Conservation (phyloP, 2,888 invertebrate species). For the Strigamia crassipes region DNA sequence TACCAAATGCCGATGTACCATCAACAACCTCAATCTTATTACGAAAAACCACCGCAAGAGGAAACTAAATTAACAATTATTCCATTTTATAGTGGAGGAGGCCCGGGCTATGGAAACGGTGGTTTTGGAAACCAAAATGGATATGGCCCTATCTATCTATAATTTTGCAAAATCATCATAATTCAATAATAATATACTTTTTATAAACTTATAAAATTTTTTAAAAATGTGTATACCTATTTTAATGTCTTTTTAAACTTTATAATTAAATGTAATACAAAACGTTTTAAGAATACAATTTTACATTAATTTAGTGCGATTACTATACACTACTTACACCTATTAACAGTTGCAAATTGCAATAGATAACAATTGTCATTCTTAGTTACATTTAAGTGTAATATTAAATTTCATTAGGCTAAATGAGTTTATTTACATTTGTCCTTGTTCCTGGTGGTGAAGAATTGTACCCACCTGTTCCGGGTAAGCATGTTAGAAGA, state of each 20-base stretch:
- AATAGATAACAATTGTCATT: no score
- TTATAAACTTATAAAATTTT: no score
- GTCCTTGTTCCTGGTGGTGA: constrained; percentile 1
- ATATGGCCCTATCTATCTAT: not conserved
- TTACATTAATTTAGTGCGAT: no score
- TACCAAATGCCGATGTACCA: not conserved
- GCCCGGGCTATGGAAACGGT: not conserved
- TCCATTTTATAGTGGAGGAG: not conserved
- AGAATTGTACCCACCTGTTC: not conserved
- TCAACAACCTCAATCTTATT: not conserved
- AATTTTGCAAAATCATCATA: no score
- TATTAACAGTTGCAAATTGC: no score
- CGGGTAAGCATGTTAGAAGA: not conserved
- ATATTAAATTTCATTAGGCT: not conserved
- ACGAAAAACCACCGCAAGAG: not conserved
- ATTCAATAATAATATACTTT: no score
- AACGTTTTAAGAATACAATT: no score
- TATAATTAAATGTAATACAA: no score
- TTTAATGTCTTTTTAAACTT: no score
- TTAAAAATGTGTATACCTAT: no score
- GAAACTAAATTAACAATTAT: constrained; percentile 1
- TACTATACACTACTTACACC: no score
- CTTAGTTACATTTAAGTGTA: not conserved
- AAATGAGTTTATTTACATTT: not conserved
- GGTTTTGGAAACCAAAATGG: constrained; percentile 6